Conservation (phyloP, 2,797 vertebrate genomes). For the Dicrostonyx torquatus region DNA sequence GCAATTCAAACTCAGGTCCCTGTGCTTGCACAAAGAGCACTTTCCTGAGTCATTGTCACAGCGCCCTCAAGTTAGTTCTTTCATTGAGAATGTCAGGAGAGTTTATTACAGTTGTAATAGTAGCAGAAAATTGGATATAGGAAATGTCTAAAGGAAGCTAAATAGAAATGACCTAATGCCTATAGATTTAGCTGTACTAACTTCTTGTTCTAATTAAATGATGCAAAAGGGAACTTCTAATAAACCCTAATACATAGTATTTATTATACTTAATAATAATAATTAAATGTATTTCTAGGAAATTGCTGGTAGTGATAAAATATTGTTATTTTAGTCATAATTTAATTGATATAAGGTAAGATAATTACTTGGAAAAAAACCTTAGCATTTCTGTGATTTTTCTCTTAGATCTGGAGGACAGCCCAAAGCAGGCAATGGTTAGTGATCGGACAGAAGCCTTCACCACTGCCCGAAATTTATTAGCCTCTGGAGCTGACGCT, state of each 20-base stretch:
- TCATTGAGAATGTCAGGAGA: background rate
- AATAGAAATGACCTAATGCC: conserved; percentile 18
- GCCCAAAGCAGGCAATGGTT: conserved; percentile 94
- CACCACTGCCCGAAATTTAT: conserved; percentile 96
- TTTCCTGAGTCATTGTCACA: background rate
- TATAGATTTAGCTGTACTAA: conserved; percentile 8
- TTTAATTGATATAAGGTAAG: conserved; percentile 55
- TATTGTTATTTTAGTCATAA: conserved; percentile 21
- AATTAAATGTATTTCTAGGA: conserved; percentile 50
- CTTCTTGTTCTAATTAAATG: conserved; percentile 27
- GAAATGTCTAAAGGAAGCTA: conserved; percentile 20
- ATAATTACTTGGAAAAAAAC: conserved; percentile 41
- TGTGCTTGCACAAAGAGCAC: too few species aligned
- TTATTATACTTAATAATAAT: background rate
- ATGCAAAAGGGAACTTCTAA: background rate
- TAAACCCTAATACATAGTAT: background rate
- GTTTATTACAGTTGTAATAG: background rate
- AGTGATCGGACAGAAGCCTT: conserved; percentile 98
- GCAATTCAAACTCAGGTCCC: background rate
- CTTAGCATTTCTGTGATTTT: conserved; percentile 54
- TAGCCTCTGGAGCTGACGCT: conserved; percentile 96
- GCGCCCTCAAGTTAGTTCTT: background rate
- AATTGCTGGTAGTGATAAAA: conserved; percentile 28
- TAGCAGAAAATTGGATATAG: background rate
- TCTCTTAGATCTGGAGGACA: conserved; percentile 92